Base-by-base conservation (phyloP, 1,140 invertebrate species). In the Caenorhabditis inopinata region DNA sequence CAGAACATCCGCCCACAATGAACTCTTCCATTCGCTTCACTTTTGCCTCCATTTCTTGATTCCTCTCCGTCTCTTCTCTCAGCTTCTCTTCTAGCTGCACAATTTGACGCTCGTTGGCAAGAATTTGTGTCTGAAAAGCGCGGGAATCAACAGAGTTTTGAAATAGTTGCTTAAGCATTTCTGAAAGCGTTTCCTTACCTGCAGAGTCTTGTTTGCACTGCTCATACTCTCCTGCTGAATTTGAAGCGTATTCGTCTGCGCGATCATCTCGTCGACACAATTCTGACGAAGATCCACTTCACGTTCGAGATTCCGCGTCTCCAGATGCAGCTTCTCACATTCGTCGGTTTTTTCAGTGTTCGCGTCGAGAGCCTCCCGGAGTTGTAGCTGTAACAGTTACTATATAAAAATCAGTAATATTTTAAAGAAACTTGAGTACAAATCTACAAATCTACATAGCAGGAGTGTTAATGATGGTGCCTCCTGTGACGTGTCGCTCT, bases 191-290 rank as follows among this genome's bases (percentile, higher is more conserved):
- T n/a, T n/a, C n/a, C n/a, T n/a, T n/a, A n/a, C n/a, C n/a, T n/a
- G n/a, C n/a, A 42, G 32, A 6, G 32, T 42, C 32, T 38, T 68
- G 2, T 38, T 38, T 11, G 14, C 32, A 6, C n/a, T 29, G 5
- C n/a, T 21, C 58, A 68, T 38, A 7, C 11, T 68, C 32, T 68
- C 29, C 18, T 80, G 68, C 35, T 74, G 73, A 23, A 46, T 38
- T 46, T 80, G 79, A 16, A 80, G 48, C 0, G 46, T 47, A 51
- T 49, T 74, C 18, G 42, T 75, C 49, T 80, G 79, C 7, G 38
- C 47, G n/a, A 75, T 74, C 51, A 80, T 48, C 12, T 80, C 79
- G 23, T 80, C 79, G 16, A 80, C 49, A 75, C 79, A 80, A 25
- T 18, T 53, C 38, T 80, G 79, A n/a, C 68, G 73, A 5, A 45